Evolutionary conservation across 64 coral and sea anemone genomes (phyloP), one percentile per base, ranked within the genome.

Genomic region (Stylophora pistillata): DNA sequence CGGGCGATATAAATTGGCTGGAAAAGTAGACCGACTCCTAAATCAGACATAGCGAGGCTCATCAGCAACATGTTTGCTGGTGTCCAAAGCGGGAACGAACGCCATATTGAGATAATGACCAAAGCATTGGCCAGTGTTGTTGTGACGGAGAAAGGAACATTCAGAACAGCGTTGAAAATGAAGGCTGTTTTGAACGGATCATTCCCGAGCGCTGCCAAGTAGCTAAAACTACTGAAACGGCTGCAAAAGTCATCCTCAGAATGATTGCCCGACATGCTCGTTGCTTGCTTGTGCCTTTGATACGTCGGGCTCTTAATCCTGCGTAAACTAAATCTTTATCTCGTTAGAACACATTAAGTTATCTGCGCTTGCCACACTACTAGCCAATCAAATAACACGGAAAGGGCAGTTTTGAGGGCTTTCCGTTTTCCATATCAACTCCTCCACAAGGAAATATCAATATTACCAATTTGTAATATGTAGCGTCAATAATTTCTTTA

Each of bases 61-160:
- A 72, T 72, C 18, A 90, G 64, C 33, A 90, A 73, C 28, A 81
- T 18, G 25, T 72, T 82, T 26, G 77, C 26, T 15, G 78, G 88
- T 0, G 77, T 81, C 56, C 78, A 30, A 16, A 89, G 87, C 33
- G 33, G 15, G 13, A 26, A 29, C 1, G 78, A 81, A 2, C 65
- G 76, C 88, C 88, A 90, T 56, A 90, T 72, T 34, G 78, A 81
- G 18, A 90, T 26, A 16, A 82, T 71, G 41, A 90, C 72, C 25
- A 82, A 53, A n/a, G 13, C 4, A 59, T 90, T 90, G 31, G 77
- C 65, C 41, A 73, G 53, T 1, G 78, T 90, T 23, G 88, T 66
- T 2, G 61, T 82, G 26, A 90, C 58, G 79, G 34, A 66, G 33
- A 53, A 90, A 11, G 79, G 47, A 10, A 73, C 30, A 20, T 90